Base-by-base conservation (phyloP, 2,113 vertebrate genomes). In the Pelecanoides urinatrix region DNA sequence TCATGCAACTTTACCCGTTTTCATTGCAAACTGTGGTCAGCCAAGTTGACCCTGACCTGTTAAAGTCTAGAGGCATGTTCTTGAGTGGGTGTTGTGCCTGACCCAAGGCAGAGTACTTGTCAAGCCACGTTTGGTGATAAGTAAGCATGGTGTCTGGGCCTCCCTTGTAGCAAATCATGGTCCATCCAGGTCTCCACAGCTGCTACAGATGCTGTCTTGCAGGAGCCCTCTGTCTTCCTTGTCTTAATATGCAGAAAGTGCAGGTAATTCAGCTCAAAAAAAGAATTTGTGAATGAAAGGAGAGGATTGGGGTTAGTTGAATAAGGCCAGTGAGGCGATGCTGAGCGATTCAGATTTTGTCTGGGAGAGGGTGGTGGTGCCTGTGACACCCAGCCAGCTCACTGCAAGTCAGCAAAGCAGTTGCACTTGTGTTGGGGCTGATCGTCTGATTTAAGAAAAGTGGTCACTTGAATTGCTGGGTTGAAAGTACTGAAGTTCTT, bases 331-430 rank as follows among this genome's bases (percentile, higher is more conserved):
- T 14, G 58, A 62, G 58, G 42, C 0, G 3, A 71, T 3, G 32
- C 40, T 1, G 4, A 71, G 91, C 1, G 1, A 34, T 47, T n/a
- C 0, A 0, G 13, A n/a, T 52, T 94, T 55, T 42, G 42, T 32
- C 52, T 74, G 58, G 61, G 66, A 71, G 56, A 83, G 21, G 30
- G 2, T 71, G 32, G 21, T 72, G 44, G 38, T 87, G 53, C 63
- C 34, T 55, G 27, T 58, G 73, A 53, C 30, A 32, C 36, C 45
- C 38, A 36, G 44, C 17, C 56, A 55, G 53, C 68, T 80, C 53
- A 17, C 47, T 34, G 56, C 38, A 34, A 40, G 76, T 27, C n/a
- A 70, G 61, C 47, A 94, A 74, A 66, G 56, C 42, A 42, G 29
- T 49, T 1, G 0, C 66, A 92, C 67, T 73, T 62, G 76, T 66